These are phyloP conservation scores for Percopsis omiscomaycus DNA, from an alignment of 2,797 vertebrate genomes.

Conservation along the genomic window DNA sequence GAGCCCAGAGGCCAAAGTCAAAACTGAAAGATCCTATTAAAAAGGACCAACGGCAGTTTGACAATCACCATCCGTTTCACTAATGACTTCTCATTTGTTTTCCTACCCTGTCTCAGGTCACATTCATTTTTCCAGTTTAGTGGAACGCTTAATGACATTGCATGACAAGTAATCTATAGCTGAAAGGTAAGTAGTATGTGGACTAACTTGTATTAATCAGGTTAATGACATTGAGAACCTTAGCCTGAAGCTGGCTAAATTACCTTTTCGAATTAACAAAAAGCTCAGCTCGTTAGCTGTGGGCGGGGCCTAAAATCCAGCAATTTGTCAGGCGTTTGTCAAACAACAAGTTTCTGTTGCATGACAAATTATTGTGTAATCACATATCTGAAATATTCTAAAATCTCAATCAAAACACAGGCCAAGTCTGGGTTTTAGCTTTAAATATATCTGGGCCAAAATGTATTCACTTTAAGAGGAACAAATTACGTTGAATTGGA, in stretches of 20 bases:
- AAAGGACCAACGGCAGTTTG: constrained; percentile 3
- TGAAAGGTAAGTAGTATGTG: constrained; percentile 85
- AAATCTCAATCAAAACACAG: too few relatives aligned
- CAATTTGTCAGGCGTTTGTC: constrained; percentile 10
- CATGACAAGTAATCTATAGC: constrained; percentile 87
- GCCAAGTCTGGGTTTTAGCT: neutral
- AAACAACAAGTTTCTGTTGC: neutral
- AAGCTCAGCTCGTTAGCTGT: constrained; percentile 22
- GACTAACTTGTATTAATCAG: constrained; percentile 84
- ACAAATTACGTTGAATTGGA: neutral
- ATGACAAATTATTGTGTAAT: too few relatives aligned
- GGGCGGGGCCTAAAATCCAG: constrained; percentile 4
- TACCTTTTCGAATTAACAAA: constrained; percentile 27
- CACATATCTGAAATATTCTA: too few relatives aligned
- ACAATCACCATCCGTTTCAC: constrained; percentile 66
- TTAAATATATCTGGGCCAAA: neutral
- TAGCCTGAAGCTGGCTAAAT: constrained; percentile 22
- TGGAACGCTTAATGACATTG: constrained; percentile 86
- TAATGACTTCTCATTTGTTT: constrained; percentile 85
- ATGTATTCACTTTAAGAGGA: neutral
- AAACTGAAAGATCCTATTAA: neutral
- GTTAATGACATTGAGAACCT: constrained; percentile 59
- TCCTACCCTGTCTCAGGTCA: constrained; percentile 79
- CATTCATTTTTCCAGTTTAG: constrained; percentile 84
- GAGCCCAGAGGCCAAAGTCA: neutral